Conservation (phyloP, 2,113 vertebrate species). For the Takifugu bimaculatus region DNA sequence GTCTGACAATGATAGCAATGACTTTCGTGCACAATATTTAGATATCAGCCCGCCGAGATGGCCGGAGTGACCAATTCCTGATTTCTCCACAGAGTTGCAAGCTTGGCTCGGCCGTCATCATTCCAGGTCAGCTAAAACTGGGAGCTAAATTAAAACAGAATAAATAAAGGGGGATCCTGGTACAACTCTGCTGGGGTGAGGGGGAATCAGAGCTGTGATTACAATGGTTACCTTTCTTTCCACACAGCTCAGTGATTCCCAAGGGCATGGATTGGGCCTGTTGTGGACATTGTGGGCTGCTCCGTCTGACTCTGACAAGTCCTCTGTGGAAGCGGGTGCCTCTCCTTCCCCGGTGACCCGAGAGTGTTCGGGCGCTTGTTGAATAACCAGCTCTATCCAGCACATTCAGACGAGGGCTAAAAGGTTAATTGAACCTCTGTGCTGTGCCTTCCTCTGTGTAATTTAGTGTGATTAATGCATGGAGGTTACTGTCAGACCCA, state of each 20-base stretch:
- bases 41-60: conserved; percentile 29
- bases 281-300: conserved; percentile 23
- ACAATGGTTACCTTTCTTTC: conserved; percentile 65
- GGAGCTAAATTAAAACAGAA: conserved; percentile 51
- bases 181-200: conserved; percentile 18
- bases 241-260: conserved; percentile 48
- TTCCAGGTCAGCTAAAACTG: conserved; percentile 34
- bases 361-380: conserved; percentile 44
- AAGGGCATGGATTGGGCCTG: conserved; percentile 36
- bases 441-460: conserved; percentile 73
- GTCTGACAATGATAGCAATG: conserved; percentile 31
- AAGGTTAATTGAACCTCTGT: conserved; percentile 77
- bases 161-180: conserved; percentile 39
- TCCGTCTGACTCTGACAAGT: conserved; percentile 27
- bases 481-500: conserved; percentile 73
- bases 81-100: conserved; percentile 27
- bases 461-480: conserved; percentile 79
- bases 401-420: conserved; percentile 65
- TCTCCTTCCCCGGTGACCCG: conserved; percentile 54
- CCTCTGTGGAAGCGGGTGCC: conserved; percentile 34
- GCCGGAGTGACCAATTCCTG: conserved; percentile 23
- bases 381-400: conserved; percentile 61
- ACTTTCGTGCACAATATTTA: conserved; percentile 31
- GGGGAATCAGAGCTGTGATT: conserved; percentile 31
- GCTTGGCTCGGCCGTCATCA: conserved; percentile 29